phyloP scores from a whole-genome alignment of 2,797 vertebrate genomes.

The Erithacus rubecula region DNA sequence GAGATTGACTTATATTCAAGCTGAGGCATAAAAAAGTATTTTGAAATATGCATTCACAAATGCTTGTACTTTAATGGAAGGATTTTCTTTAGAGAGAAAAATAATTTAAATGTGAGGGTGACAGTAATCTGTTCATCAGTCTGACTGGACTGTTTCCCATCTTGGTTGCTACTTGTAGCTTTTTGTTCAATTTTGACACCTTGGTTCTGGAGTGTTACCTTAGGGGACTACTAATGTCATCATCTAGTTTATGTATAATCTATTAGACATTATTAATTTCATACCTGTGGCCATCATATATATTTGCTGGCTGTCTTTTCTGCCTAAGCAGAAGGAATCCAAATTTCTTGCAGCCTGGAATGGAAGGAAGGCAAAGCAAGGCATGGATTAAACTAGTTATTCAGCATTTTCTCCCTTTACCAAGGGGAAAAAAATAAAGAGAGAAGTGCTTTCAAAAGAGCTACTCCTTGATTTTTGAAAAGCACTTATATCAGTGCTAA shows the following conservation, averaged over 20 bases:
- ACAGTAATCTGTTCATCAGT: neutral
- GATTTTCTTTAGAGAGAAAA: neutral
- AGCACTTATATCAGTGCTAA: neutral
- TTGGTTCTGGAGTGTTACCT: neutral
- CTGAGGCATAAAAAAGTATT: neutral
- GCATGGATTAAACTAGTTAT: neutral
- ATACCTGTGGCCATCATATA: neutral
- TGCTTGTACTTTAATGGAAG: neutral
- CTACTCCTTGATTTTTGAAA: neutral
- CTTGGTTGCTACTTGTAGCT: neutral
- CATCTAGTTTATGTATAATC: neutral
- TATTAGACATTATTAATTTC: neutral
- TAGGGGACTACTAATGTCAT: neutral
- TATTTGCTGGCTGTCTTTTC: neutral
- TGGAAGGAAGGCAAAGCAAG: neutral
- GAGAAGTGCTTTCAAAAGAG: neutral
- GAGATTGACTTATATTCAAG: neutral
- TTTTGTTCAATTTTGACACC: fast-evolving
- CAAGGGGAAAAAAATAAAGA: neutral
- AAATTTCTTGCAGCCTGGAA: neutral
- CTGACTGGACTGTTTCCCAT: neutral
- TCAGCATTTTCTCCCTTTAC: neutral
- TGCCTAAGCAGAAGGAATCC: neutral
- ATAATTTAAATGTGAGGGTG: neutral
- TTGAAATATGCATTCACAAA: neutral